Conservation (phyloP, 2,797 vertebrate genomes). For the Argyrosomus regius region DNA sequence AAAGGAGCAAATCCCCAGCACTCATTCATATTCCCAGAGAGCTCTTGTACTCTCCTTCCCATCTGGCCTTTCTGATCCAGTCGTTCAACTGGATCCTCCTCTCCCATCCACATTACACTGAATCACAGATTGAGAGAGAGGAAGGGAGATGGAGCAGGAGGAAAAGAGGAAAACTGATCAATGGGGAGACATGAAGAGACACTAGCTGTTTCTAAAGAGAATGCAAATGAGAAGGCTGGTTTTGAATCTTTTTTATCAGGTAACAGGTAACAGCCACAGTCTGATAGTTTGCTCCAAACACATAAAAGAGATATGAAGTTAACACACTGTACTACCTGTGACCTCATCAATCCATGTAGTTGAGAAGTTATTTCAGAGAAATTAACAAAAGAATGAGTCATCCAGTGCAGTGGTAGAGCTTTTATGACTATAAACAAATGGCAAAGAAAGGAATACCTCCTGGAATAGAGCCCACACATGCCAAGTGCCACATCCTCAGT, state of each 20-base stretch:
- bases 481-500: no score
- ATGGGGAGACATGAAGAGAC: not conserved
- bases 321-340: not conserved
- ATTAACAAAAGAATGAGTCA: no score
- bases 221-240: not conserved
- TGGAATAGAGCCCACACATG: no score
- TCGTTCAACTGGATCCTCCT: slow-evolving; percentile 23
- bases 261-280: no score
- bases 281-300: not conserved
- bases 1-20: slow-evolving; percentile 43
- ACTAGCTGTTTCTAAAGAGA: not conserved
- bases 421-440: no score
- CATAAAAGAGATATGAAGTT: no score
- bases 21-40: slow-evolving; percentile 47
- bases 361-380: not conserved
- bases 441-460: no score
- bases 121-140: slow-evolving; percentile 15
- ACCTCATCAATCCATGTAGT: not conserved
- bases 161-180: not conserved
- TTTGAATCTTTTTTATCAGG: not conserved
- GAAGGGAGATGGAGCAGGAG: not conserved
- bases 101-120: not conserved
- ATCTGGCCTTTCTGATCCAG: slow-evolving; percentile 54
- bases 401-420: no score
- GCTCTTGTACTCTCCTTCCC: slow-evolving; percentile 45